A percentile compares a stretch with the other conserved stretches of the same genome.
phyloP scores from a whole-genome alignment of 2,888 invertebrate species.

The Leptogaster cylindrica region DNA sequence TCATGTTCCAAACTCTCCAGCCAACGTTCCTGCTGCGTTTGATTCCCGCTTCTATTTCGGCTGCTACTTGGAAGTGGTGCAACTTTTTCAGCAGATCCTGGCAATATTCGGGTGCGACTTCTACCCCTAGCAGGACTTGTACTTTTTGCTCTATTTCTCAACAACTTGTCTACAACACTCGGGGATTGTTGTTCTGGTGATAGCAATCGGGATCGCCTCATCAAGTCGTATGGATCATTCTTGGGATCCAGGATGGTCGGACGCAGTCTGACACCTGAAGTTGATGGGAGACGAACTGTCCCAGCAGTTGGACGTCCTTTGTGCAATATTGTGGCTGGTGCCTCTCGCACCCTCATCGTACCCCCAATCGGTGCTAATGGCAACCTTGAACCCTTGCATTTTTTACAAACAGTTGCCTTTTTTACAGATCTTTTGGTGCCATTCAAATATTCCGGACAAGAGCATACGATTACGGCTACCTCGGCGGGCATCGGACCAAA shows the following conservation, averaged over 20 bases:
- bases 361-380: constrained; percentile 75
- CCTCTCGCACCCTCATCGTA: constrained; percentile 66
- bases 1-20: constrained; percentile 48
- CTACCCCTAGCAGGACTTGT: constrained; percentile 67
- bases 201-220: constrained; percentile 77
- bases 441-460: constrained; percentile 79
- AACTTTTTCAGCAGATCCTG: constrained; percentile 51
- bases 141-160: constrained; percentile 65
- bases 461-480: constrained; percentile 75
- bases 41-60: constrained; percentile 64
- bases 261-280: constrained; percentile 64
- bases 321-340: constrained; percentile 51
- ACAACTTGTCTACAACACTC: constrained; percentile 63
- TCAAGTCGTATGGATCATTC: constrained; percentile 81
- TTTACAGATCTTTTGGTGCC: constrained; percentile 78
- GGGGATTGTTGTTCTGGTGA: constrained; percentile 65
- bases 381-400: constrained; percentile 81
- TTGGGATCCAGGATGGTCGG: constrained; percentile 71
- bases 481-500: constrained; percentile 63
- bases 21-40: constrained; percentile 55
- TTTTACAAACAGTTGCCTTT: constrained; percentile 79
- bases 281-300: constrained; percentile 69
- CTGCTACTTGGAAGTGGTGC: constrained; percentile 57
- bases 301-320: constrained; percentile 64
- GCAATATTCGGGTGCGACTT: constrained; percentile 62